phyloP scores from a whole-genome alignment of 2,888 invertebrate genomes.

The Gerris lacustris region DNA sequence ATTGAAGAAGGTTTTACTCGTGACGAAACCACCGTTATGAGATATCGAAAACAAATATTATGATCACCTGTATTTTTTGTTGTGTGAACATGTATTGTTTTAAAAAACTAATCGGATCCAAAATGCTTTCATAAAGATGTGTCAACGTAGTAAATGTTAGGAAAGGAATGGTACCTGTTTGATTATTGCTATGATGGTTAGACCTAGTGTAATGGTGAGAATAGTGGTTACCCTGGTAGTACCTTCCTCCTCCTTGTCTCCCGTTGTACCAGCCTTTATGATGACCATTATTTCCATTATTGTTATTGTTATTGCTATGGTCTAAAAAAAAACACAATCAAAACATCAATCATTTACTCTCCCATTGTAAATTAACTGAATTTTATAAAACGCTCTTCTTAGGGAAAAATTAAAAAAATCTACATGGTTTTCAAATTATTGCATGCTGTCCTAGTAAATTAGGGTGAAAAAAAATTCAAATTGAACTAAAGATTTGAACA shows the following conservation, averaged over 20 bases:
- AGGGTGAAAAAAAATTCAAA: neutral
- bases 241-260: constrained; percentile 4
- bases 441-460: too few relatives aligned
- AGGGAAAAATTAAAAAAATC: too few relatives aligned
- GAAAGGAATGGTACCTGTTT: neutral
- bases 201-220: neutral
- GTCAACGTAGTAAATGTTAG: neutral
- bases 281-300: neutral
- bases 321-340: neutral
- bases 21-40: too few relatives aligned
- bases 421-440: too few relatives aligned
- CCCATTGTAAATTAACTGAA: neutral
- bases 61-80: too few relatives aligned
- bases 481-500: neutral
- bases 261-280: constrained; percentile 2
- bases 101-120: too few relatives aligned
- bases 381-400: neutral
- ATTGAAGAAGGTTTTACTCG: too few relatives aligned
- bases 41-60: too few relatives aligned
- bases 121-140: neutral
- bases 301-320: constrained; percentile 1
- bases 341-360: neutral
- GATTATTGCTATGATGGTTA: neutral
- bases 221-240: neutral
- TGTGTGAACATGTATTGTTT: too few relatives aligned